These are phyloP conservation scores for Cherax quadricarinatus DNA, from an alignment of 1,140 invertebrate genomes.

Conservation along the genomic window DNA sequence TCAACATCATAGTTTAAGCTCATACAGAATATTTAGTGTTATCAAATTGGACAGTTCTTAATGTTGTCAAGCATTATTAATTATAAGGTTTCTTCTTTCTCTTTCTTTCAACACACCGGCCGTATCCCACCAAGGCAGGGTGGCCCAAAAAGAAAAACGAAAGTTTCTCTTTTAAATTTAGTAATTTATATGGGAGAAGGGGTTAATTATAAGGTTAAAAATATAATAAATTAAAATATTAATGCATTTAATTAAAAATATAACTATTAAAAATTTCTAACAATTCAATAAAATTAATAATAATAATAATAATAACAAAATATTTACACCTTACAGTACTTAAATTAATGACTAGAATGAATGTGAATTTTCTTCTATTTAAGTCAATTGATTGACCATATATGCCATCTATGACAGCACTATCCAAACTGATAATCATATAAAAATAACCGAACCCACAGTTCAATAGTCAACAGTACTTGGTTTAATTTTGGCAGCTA, in stretches of 20 bases:
- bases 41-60: too few species aligned
- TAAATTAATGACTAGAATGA: constrained; percentile 15
- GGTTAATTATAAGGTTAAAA: neutral
- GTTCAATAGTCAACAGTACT: constrained; percentile 21
- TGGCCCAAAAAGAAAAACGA: too few species aligned
- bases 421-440: neutral
- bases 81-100: too few species aligned
- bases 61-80: too few species aligned
- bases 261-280: neutral
- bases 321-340: neutral
- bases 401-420: neutral
- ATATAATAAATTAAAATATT: neutral
- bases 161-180: too few species aligned
- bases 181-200: too few species aligned
- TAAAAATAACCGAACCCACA: neutral
- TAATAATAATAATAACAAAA: neutral
- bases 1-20: too few species aligned
- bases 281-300: neutral
- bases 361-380: neutral
- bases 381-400: neutral
- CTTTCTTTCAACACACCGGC: too few species aligned
- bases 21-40: too few species aligned
- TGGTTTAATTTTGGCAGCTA: constrained; percentile 34
- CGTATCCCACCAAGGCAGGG: too few species aligned
- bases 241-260: neutral